Percentiles rank a stretch among this genome's conserved stretches.
These are phyloP conservation scores for Enteromius argenteus DNA, from an alignment of 2,797 vertebrate species.

Conservation along the genomic window DNA sequence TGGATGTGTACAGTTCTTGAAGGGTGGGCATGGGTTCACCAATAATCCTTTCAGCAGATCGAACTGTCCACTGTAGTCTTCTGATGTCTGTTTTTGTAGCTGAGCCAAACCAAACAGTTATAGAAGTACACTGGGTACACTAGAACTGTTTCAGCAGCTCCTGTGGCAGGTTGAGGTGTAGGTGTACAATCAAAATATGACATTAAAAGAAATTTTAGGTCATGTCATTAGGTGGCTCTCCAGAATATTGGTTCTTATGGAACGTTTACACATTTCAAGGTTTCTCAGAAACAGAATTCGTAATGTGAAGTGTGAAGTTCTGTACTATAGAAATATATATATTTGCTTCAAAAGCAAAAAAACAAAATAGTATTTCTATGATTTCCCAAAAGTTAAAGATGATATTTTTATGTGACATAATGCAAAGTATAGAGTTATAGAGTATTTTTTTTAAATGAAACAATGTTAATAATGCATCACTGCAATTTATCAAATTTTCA, in stretches of 20 bases:
- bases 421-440: not conserved
- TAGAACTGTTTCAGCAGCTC: no score
- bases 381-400: not conserved
- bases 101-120: no score
- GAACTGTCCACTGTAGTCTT: no score
- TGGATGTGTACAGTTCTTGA: no score
- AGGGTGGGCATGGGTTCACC: no score
- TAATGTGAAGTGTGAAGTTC: not conserved
- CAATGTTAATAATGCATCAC: not conserved
- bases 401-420: not conserved
- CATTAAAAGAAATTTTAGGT: not conserved
- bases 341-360: not conserved
- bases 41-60: no score
- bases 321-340: not conserved
- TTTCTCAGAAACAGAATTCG: not conserved
- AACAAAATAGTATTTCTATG: not conserved
- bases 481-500: not conserved
- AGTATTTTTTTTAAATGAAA: not conserved
- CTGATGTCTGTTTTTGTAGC: no score
- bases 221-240: not conserved
- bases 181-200: not conserved
- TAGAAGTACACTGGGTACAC: no score
- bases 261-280: not conserved
- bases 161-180: no score
- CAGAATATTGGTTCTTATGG: not conserved